A percentile compares a stretch with the other conserved stretches of the same genome.
Conservation (phyloP, 2,797 vertebrate species). For the Mormyrus proboscirostris region DNA sequence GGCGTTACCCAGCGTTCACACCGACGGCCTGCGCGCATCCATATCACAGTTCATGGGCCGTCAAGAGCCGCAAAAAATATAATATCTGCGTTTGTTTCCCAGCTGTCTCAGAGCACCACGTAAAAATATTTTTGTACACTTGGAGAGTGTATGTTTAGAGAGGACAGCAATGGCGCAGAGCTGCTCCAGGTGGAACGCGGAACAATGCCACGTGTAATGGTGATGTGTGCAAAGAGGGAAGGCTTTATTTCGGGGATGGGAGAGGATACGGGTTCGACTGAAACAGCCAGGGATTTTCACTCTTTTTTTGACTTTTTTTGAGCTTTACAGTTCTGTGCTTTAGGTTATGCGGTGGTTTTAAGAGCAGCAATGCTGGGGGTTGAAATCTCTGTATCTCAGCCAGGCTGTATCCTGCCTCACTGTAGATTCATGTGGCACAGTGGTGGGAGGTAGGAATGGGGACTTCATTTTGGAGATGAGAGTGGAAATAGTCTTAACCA, state of each 20-base stretch:
- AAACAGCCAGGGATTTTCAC: background rate
- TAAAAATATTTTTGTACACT: background rate
- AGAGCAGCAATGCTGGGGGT: background rate
- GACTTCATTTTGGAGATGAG: background rate
- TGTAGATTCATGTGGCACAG: background rate
- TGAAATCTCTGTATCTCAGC: background rate
- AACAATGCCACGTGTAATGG: background rate
- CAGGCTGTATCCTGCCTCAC: background rate
- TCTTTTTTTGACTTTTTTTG: background rate
- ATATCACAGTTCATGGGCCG: background rate
- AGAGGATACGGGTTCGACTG: background rate
- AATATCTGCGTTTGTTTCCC: background rate
- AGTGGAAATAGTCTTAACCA: background rate
- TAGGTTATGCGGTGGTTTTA: background rate
- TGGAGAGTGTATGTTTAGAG: background rate
- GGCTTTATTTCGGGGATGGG: background rate
- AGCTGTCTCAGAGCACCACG: background rate
- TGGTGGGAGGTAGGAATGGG: background rate
- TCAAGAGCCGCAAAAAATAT: background rate
- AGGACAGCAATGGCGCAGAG: background rate
- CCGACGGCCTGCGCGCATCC: background rate
- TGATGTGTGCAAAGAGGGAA: background rate
- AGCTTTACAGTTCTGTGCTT: background rate
- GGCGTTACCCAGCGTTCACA: background rate
- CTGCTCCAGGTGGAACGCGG: background rate